Evolutionary conservation across 1,140 invertebrate genomes (phyloP).

Genomic region (Apis florea): DNA sequence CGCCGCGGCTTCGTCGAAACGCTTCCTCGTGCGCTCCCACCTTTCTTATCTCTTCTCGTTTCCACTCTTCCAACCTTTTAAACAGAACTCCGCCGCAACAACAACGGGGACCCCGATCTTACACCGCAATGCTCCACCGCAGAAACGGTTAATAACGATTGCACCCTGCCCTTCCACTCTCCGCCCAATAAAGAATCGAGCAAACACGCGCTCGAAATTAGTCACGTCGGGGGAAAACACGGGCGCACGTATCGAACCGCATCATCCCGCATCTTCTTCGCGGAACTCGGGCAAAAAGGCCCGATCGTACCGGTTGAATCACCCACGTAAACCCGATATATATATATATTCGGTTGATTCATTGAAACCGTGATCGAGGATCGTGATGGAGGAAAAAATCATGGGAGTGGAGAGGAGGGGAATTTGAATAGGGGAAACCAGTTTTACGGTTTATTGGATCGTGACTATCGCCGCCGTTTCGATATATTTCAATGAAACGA

Average conservation of each 20-base stretch:
- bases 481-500: too few relatives aligned
- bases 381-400: too few relatives aligned
- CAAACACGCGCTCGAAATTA: slow-evolving; percentile 1
- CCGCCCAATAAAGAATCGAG: background rate
- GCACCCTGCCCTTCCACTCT: background rate
- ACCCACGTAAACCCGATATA: background rate
- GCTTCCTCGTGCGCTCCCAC: too few relatives aligned
- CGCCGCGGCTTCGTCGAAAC: too few relatives aligned
- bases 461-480: too few relatives aligned
- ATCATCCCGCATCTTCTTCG: background rate
- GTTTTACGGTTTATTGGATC: too few relatives aligned
- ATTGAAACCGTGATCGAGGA: background rate
- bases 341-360: background rate
- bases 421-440: too few relatives aligned
- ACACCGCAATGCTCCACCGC: background rate
- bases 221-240: slow-evolving; percentile 24
- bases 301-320: background rate
- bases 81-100: too few relatives aligned
- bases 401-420: too few relatives aligned
- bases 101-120: too few relatives aligned
- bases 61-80: too few relatives aligned
- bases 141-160: slow-evolving; percentile 19
- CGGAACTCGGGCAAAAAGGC: background rate
- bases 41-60: background rate
- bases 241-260: background rate